phyloP scores from a whole-genome alignment of 2,888 invertebrate genomes.

The Plebejus argus region DNA sequence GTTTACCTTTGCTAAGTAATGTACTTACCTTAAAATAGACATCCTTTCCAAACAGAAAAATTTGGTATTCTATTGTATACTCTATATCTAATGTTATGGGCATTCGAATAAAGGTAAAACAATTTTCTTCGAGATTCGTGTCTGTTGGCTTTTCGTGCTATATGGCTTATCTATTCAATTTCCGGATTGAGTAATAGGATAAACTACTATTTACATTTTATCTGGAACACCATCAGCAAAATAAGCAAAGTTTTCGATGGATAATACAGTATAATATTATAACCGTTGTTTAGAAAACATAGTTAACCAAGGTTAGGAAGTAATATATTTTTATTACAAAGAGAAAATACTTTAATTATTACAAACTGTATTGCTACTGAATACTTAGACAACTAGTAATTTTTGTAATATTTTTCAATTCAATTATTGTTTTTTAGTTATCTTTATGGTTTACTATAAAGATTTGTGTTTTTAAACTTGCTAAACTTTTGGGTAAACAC shows the following conservation, averaged over 20 bases:
- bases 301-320: no score
- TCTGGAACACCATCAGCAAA: neutral
- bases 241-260: neutral
- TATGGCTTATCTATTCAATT: conserved; percentile 11
- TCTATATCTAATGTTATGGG: neutral
- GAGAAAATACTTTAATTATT: no score
- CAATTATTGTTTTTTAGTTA: no score
- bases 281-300: neutral
- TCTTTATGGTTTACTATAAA: no score
- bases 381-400: no score
- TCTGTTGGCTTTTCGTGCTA: neutral
- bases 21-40: neutral
- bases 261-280: neutral
- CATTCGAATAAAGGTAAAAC: neutral
- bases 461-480: no score
- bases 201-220: conserved; percentile 16
- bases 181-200: neutral
- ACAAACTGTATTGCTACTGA: no score
- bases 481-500: no score
- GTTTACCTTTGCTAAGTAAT: neutral
- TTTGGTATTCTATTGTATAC: neutral
- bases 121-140: neutral
- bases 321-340: no score
- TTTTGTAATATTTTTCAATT: no score
- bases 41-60: neutral